Base-by-base conservation (phyloP, 2,113 vertebrate genomes). In the Gorsachius goisagi region DNA sequence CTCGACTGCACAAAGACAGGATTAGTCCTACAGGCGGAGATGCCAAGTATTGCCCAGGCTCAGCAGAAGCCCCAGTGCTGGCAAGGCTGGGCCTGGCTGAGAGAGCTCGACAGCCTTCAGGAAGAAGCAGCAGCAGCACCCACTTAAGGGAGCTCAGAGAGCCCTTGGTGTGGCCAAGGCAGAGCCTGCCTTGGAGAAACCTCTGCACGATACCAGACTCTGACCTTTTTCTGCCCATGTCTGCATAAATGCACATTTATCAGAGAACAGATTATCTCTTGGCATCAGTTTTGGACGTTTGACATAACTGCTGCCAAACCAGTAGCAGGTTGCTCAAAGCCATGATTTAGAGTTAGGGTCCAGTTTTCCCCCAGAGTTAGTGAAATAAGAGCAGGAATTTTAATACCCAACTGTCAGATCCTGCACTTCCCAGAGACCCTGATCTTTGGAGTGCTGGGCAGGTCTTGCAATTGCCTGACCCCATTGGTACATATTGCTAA, bases 361-460 rank as follows among this genome's bases (percentile, higher is more conserved):
- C 12, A 20, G 11, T 12, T 60, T 62, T 64, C 8, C 20, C 33
- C 33, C 62, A 4, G 9, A 16, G 28, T n/a, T 15, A 32, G 44
- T 33, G 71, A 60, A 52, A 56, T 12, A n/a, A n/a, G 2, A 89
- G 39, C 26, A 79, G 53, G 30, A 76, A 50, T 75, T 79, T 58
- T 66, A 64, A 78, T 19, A 53, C 3, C 24, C n/a, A 64, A 0
- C 27, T 1, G 3, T 50, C 39, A 64, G 18, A 45, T 27, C 35
- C 56, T 41, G 20, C 26, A 5, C 27, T 59, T 71, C 11, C 45
- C 7, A 4, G 10, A 33, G 11, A 79, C 8, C 5, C 52, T 24
- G 44, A 9, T 60, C 49, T 67, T 66, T 45, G 33, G 53, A 72
- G 20, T 19, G 27, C 9, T 5, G 1, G 0, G 0, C 8, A 49